Base-by-base conservation (phyloP, 2,113 vertebrate species). In the Uria lomvia region DNA sequence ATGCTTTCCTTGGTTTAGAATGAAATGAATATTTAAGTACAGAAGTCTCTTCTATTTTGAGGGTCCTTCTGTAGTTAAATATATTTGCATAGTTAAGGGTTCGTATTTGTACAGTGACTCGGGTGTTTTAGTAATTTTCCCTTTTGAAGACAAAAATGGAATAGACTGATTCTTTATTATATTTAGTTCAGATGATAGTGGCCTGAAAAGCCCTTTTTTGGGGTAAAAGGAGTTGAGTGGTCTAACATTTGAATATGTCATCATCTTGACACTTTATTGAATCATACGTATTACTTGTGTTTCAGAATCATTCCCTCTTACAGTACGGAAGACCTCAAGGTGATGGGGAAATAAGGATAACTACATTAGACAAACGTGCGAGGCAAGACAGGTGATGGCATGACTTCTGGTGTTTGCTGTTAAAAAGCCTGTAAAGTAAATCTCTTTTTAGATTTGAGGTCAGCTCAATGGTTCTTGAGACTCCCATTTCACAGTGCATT, bases 241-340 rank as follows among this genome's bases (percentile, higher is more conserved):
- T 79, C 21, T 45, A 26, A 27, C 4, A 26, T 18, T n/a, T 62
- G 34, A 86, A 53, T 47, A 27, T 45, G 6, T 82, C 12, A 19
- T 20, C 47, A 15, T 43, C 24, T 52, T 88, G 19, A 53, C 7
- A 2, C 16, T 92, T 91, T 12, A 26, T 65, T 67, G 53, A 96
- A 45, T 78, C 36, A 20, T 75, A 19, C 26, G 8, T 87, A 20
- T 43, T 22, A 45, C 59, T 97, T 96, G 18, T 96, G 2, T 98
- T 98, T 71, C 90, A 99, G 99, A 99, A 99, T 95, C 99, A 99
- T 86, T 97, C 98, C 36, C 98, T 99, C 71, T 97, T 98, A 67
- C 98, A 98, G 58, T 99, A 99, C 15, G 99, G 99, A 67, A 98
- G 99, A 95, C 99, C 99, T 30, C 99, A 99, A 94, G 99, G 99